Percentiles rank a stretch among this genome's conserved stretches.
Evolutionary conservation across 1,140 invertebrate genomes (phyloP).

Genomic region (Tribolium castaneum): DNA sequence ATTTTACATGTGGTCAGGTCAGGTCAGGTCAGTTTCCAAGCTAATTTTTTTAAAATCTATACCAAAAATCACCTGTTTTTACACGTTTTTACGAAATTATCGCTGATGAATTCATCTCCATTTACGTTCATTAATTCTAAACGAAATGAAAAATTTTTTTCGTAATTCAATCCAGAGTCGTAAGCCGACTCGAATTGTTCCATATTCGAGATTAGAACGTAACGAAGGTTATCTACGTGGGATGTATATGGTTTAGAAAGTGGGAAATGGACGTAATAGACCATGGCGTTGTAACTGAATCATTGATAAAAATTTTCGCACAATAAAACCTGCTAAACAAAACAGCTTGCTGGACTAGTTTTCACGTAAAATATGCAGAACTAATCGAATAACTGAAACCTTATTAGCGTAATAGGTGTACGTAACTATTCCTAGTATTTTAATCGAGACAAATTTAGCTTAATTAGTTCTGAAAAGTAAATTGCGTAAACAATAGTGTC

Average conservation of each 20-base stretch:
- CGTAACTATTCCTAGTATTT: background rate
- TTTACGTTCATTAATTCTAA: too few species aligned
- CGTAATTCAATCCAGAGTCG: background rate
- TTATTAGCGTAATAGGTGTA: constrained; percentile 3
- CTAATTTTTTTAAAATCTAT: too few species aligned
- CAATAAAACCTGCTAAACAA: background rate
- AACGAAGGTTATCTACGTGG: constrained; percentile 13
- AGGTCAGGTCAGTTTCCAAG: background rate
- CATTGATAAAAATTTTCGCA: constrained; percentile 26
- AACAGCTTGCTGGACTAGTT: constrained; percentile 11
- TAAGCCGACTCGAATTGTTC: background rate
- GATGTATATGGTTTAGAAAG: constrained; percentile 5
- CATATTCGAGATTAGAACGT: background rate
- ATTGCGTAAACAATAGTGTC: background rate
- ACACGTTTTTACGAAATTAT: too few species aligned
- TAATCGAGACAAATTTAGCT: background rate
- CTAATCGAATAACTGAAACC: constrained; percentile 22
- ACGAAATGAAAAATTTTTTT: too few species aligned
- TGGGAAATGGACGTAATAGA: background rate
- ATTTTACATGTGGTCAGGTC: background rate
- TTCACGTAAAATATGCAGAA: constrained; percentile 17
- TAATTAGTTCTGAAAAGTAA: background rate
- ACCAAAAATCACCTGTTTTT: too few species aligned
- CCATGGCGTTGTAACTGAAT: background rate
- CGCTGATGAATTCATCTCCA: too few species aligned